phyloP scores from a whole-genome alignment of 2,113 vertebrate species.

The Sisor rabdophorus region DNA sequence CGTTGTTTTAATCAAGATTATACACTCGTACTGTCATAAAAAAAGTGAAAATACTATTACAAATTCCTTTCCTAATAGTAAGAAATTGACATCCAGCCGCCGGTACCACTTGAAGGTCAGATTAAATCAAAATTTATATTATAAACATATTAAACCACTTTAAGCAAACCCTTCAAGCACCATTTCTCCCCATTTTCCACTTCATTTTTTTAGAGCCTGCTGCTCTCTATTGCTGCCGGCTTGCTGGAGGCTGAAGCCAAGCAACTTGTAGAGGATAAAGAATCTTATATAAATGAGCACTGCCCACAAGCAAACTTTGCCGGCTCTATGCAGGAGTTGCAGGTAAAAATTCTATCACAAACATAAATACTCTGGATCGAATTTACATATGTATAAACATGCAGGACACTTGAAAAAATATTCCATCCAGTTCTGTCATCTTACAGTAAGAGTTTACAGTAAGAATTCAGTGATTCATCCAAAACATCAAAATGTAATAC shows the following conservation, averaged over 20 bases:
- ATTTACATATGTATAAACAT: too few relatives aligned
- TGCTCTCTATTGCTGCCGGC: constrained; percentile 81
- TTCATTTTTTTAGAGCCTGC: constrained; percentile 74
- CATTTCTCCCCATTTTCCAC: not conserved
- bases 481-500: not conserved
- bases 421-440: not conserved
- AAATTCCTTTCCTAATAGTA: constrained; percentile 64
- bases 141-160: not conserved
- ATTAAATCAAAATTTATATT: too few relatives aligned
- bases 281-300: constrained; percentile 75
- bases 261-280: constrained; percentile 70
- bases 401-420: too few relatives aligned
- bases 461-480: not conserved
- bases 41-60: constrained; percentile 2
- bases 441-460: not conserved
- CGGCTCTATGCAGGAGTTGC: constrained; percentile 73
- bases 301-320: constrained; percentile 71
- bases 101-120: constrained; percentile 85
- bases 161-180: not conserved
- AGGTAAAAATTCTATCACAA: constrained; percentile 64
- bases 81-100: constrained; percentile 76
- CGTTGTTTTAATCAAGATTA: not conserved
- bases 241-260: constrained; percentile 78
- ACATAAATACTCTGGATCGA: not conserved
- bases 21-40: not conserved